Percentiles rank a stretch among this genome's conserved stretches.
phyloP scores from a whole-genome alignment of 2,797 vertebrate species.

The Pseudochromis fuscus region DNA sequence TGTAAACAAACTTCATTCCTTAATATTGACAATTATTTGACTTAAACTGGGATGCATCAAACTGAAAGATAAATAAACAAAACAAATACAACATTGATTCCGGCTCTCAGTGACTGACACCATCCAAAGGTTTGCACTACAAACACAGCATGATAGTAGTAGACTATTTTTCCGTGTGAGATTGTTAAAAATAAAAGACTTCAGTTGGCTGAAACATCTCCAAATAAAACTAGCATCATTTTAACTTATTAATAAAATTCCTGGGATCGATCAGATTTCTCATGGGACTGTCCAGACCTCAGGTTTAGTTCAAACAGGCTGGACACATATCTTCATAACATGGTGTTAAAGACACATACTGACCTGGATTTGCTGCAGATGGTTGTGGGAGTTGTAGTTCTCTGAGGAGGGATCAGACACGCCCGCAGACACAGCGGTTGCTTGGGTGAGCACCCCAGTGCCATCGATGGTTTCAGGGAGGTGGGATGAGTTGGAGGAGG shows the following conservation, averaged over 20 bases:
- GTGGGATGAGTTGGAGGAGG: constrained; percentile 88
- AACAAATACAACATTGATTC: too few species aligned
- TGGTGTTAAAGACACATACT: constrained; percentile 48
- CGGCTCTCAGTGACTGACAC: not conserved
- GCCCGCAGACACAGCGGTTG: constrained; percentile 89
- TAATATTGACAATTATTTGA: not conserved
- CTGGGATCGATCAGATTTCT: too few species aligned
- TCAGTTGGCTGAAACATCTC: too few species aligned
- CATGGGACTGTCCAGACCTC: too few species aligned
- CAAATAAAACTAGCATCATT: too few species aligned
- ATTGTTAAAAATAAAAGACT: too few species aligned
- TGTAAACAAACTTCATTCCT: not conserved
- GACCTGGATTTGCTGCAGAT: constrained; percentile 97
- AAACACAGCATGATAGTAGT: not conserved
- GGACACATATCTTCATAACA: not conserved
- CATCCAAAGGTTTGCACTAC: not conserved
- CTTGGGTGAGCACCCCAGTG: constrained; percentile 96
- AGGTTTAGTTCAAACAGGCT: not conserved
- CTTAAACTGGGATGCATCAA: not conserved
- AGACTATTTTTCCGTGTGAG: too few species aligned
- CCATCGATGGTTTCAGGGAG: constrained; percentile 97
- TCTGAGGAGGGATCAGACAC: constrained; percentile 91
- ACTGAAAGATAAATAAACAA: not conserved
- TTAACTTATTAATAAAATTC: too few species aligned
- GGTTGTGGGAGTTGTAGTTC: constrained; percentile 92